Conservation (phyloP, 2,113 vertebrate genomes). For the Vanacampus margaritifer region DNA sequence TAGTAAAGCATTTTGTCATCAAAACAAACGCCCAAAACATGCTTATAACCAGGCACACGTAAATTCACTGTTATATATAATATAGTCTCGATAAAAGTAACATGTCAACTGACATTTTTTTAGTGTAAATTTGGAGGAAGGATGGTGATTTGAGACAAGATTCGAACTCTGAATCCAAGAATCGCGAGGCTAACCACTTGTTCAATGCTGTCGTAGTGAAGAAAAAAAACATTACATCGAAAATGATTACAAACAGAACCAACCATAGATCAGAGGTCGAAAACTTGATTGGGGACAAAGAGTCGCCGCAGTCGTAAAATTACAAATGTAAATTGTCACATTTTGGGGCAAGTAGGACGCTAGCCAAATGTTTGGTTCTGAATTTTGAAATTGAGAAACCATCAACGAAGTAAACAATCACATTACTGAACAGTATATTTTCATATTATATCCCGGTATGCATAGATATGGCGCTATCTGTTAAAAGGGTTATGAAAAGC, state of each 20-base stretch:
- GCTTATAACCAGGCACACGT: too few species aligned
- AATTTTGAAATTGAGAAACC: background rate
- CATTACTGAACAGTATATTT: too few species aligned
- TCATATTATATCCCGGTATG: background rate
- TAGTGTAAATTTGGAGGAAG: background rate
- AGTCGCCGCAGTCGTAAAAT: background rate
- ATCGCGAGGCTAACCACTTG: background rate
- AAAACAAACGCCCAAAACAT: background rate
- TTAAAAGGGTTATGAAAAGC: fast-evolving
- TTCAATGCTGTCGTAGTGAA: background rate
- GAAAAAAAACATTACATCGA: background rate
- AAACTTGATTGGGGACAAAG: background rate
- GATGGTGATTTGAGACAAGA: background rate
- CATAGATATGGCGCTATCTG: background rate
- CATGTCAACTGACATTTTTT: background rate
- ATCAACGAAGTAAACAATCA: background rate
- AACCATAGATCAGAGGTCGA: background rate
- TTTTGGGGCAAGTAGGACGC: constrained; percentile 8
- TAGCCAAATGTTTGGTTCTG: constrained; percentile 15
- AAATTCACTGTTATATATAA: background rate
- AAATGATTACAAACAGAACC: background rate
- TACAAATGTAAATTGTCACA: constrained; percentile 16
- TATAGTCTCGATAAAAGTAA: background rate
- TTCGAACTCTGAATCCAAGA: background rate
- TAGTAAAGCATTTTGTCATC: too few species aligned